These are phyloP conservation scores for Pinctada fucata DNA, from an alignment of 2,888 invertebrate genomes.

Conservation along the genomic window DNA sequence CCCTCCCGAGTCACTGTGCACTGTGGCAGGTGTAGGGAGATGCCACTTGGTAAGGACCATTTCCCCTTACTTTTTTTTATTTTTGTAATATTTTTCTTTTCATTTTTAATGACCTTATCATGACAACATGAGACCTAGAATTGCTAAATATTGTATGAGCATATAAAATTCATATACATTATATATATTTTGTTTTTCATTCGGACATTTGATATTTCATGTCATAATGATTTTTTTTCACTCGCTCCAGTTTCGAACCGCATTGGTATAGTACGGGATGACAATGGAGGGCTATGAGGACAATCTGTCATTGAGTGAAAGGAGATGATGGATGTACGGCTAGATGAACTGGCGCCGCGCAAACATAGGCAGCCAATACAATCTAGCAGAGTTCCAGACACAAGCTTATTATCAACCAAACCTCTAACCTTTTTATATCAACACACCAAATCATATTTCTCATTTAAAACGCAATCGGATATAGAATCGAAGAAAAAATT, in stretches of 20 bases:
- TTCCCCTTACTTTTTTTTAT: no score
- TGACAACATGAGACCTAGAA: no score
- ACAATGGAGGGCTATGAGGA: conserved; percentile 39
- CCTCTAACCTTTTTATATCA: conserved; percentile 38
- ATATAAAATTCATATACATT: no score
- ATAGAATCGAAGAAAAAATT: conserved; percentile 24
- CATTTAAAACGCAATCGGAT: conserved; percentile 38
- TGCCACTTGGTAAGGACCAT: not conserved
- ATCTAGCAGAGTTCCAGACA: conserved; percentile 40
- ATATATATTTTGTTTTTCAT: no score
- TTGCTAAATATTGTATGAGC: no score
- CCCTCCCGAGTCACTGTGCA: not conserved
- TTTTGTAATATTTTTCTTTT: no score
- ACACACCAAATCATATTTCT: conserved; percentile 36
- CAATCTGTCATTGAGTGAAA: conserved; percentile 52
- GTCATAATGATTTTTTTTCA: no score
- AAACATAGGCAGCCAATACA: conserved; percentile 34
- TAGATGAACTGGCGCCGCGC: conserved; percentile 49
- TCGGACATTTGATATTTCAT: no score
- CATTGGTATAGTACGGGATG: not conserved
- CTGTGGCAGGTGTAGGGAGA: not conserved
- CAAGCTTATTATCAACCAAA: conserved; percentile 38
- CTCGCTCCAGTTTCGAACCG: no score
- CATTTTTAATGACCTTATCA: no score
- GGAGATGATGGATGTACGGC: conserved; percentile 52